A percentile compares a stretch with the other conserved stretches of the same genome.
Evolutionary conservation across 2,888 invertebrate species (phyloP).

Genomic region (Lasiommata megera): DNA sequence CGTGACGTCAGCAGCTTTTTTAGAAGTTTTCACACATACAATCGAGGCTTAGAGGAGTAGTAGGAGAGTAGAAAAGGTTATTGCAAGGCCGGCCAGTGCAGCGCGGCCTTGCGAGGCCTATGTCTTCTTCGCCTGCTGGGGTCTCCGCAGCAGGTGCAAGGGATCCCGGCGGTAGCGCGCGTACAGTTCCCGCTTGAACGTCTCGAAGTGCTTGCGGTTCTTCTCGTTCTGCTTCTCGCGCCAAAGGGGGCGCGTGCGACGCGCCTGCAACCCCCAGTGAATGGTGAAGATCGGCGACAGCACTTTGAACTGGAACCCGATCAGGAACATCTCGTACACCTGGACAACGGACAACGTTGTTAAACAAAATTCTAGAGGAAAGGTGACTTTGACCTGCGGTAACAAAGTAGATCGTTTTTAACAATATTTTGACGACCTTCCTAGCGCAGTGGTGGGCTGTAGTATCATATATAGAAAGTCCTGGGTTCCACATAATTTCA

Average conservation of each 20-base stretch:
- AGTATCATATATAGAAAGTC: too few relatives aligned
- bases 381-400: too few relatives aligned
- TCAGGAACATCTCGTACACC: constrained; percentile 96
- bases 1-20: too few relatives aligned
- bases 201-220: constrained; percentile 90
- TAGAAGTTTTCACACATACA: not conserved
- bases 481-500: too few relatives aligned
- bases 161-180: constrained; percentile 87
- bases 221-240: constrained; percentile 92
- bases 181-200: constrained; percentile 91
- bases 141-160: constrained; percentile 65
- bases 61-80: constrained; percentile 37
- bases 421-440: too few relatives aligned
- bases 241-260: constrained; percentile 90
- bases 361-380: too few relatives aligned
- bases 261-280: constrained; percentile 93
- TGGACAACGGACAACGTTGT: constrained; percentile 58
- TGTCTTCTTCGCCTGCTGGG: constrained; percentile 62
- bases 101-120: constrained; percentile 76
- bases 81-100: constrained; percentile 60
- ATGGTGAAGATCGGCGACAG: constrained; percentile 94
- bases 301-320: constrained; percentile 93
- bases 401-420: too few relatives aligned
- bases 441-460: too few relatives aligned
- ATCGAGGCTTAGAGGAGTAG: constrained; percentile 39